These are phyloP conservation scores for Myotis daubentonii DNA, from an alignment of 2,797 vertebrate species.

Conservation along the genomic window DNA sequence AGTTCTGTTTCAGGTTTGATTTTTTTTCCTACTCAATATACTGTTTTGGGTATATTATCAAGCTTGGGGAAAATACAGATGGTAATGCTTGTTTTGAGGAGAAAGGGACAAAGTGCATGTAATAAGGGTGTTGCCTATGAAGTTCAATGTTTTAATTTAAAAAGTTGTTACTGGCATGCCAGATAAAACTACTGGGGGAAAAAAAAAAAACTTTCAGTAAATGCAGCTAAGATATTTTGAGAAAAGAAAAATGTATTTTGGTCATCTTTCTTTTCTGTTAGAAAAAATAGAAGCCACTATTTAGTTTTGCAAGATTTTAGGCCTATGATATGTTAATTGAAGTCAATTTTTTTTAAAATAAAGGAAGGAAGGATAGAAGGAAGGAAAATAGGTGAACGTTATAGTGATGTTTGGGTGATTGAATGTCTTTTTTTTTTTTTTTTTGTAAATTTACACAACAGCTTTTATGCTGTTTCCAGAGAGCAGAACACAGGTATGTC, in stretches of 20 bases:
- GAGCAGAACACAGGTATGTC: not conserved
- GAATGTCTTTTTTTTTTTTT: not conserved
- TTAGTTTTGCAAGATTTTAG: constrained; percentile 15
- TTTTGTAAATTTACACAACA: not conserved
- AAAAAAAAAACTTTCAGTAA: not conserved
- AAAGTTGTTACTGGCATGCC: not conserved
- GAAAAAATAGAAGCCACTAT: not conserved
- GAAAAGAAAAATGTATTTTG: not conserved
- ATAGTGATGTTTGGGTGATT: not conserved
- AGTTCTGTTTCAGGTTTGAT: constrained; percentile 43
- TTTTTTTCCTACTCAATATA: not conserved
- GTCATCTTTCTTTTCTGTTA: not conserved
- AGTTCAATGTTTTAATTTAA: constrained; percentile 64
- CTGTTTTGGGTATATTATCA: not conserved
- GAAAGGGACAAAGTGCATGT: constrained; percentile 20
- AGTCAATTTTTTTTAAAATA: not conserved
- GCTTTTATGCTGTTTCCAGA: not conserved
- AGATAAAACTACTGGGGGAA: not conserved
- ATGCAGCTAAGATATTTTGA: not conserved
- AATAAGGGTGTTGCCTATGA: not conserved
- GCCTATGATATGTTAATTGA: not conserved
- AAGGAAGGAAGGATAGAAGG: not conserved
- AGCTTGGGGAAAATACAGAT: constrained; percentile 48
- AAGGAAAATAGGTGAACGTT: not conserved
- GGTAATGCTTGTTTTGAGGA: not conserved